Evolutionary conservation across 2,797 vertebrate genomes (phyloP).

Genomic region (Ceryle rudis): DNA sequence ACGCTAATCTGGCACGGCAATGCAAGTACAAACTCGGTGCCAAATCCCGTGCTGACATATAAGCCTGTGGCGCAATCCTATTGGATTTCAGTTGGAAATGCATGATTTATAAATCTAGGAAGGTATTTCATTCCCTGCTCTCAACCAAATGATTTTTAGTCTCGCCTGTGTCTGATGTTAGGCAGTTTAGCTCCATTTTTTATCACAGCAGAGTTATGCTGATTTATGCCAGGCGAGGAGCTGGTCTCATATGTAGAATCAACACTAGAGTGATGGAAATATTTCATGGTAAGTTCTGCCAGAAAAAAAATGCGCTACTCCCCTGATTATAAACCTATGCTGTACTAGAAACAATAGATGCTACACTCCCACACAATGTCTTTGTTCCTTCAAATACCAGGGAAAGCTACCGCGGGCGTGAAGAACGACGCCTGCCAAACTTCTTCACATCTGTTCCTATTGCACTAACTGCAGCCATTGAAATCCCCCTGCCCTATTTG

Average conservation of each 20-base stretch:
- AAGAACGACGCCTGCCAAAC: neutral
- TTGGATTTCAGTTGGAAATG: neutral
- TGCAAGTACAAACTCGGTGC: neutral
- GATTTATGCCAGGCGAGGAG: neutral
- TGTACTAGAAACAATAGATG: neutral
- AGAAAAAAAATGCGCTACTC: neutral
- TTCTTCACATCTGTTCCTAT: neutral
- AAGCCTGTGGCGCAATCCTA: neutral
- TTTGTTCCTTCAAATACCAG: neutral
- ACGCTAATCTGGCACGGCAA: neutral
- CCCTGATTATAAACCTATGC: neutral
- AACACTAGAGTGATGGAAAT: neutral
- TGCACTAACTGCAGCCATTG: neutral
- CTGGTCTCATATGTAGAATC: neutral
- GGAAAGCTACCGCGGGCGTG: rapidly evolving
- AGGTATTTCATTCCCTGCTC: neutral
- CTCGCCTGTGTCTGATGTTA: neutral
- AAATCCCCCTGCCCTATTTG: constrained; percentile 1
- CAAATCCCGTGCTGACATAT: neutral
- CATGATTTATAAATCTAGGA: neutral
- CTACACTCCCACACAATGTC: rapidly evolving
- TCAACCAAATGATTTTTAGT: constrained; percentile 7
- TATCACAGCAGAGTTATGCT: neutral
- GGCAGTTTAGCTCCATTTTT: neutral
- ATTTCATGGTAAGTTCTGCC: neutral